Conservation (phyloP, 2,797 vertebrate genomes). For the Hoplostethus atlanticus region DNA sequence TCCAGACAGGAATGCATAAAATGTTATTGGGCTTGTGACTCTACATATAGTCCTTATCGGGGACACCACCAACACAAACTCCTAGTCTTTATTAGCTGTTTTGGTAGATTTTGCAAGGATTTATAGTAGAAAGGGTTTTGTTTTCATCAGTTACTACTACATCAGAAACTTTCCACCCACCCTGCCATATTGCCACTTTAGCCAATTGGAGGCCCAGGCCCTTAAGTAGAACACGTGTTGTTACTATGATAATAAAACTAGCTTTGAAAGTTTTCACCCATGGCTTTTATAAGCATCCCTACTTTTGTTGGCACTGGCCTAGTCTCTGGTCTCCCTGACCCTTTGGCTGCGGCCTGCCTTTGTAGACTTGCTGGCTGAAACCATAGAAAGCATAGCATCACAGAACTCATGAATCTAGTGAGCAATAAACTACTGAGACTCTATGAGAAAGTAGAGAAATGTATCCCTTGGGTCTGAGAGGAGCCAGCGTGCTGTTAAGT, state of each 20-base stretch:
- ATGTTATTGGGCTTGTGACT: conserved; percentile 25
- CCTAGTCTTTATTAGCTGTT: conserved; percentile 5
- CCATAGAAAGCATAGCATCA: not conserved
- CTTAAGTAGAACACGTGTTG: conserved; percentile 11
- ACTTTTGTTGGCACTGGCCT: conserved; percentile 5
- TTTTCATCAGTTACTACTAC: not conserved
- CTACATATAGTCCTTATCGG: conserved; percentile 50
- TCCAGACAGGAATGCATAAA: conserved; percentile 41
- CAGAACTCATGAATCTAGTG: not conserved
- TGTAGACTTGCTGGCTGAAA: conserved; percentile 5
- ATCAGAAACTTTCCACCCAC: not conserved
- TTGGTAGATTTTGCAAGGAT: conserved; percentile 19
- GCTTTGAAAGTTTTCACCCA: conserved; percentile 36
- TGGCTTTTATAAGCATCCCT: conserved; percentile 13
- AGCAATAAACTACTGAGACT: conserved; percentile 19
- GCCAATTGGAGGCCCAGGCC: not conserved
- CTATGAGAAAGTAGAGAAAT: conserved; percentile 13
- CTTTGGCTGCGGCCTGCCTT: not conserved
- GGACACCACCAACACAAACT: not conserved
- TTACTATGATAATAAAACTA: conserved; percentile 14
- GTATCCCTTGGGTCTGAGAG: not conserved
- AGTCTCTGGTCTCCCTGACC: conserved; percentile 9
- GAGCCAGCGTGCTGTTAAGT: not conserved
- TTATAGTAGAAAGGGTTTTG: not conserved
- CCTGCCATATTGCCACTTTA: not conserved